phyloP scores from a whole-genome alignment of 2,888 invertebrate genomes.

The Cataglyphis livida region DNA sequence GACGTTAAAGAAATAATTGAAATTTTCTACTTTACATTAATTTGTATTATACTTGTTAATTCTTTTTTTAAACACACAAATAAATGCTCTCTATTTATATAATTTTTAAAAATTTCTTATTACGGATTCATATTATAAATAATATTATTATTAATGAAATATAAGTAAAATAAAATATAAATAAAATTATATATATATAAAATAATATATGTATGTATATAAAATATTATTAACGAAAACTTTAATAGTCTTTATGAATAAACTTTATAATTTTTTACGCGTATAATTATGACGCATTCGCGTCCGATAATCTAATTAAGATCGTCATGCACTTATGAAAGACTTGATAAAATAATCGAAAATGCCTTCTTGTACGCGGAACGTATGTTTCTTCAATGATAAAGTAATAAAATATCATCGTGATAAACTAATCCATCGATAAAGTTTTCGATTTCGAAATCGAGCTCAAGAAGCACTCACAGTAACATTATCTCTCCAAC shows the following conservation, averaged over 20 bases:
- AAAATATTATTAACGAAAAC: not conserved
- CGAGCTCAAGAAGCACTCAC: slow-evolving; percentile 17
- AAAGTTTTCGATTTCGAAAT: slow-evolving; percentile 32
- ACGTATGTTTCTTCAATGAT: slow-evolving; percentile 6
- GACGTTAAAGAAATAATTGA: not conserved
- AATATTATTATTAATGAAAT: too few relatives aligned
- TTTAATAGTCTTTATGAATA: not conserved
- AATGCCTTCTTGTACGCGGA: not conserved
- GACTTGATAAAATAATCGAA: not conserved
- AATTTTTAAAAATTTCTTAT: not conserved
- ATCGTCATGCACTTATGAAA: not conserved
- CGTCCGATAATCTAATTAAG: slow-evolving; percentile 4
- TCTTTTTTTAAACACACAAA: not conserved
- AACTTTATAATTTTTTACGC: not conserved
- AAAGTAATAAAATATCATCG: slow-evolving; percentile 33
- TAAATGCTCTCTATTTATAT: not conserved
- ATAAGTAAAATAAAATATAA: too few relatives aligned
- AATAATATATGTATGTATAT: too few relatives aligned
- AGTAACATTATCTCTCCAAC: slow-evolving; percentile 15
- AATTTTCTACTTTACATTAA: not conserved
- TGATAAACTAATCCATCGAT: slow-evolving; percentile 14
- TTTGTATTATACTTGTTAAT: not conserved
- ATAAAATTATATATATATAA: too few relatives aligned
- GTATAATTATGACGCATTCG: not conserved
- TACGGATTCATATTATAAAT: too few relatives aligned